Base-by-base conservation (phyloP, 2,888 invertebrate species). In the Diaperis boleti region DNA sequence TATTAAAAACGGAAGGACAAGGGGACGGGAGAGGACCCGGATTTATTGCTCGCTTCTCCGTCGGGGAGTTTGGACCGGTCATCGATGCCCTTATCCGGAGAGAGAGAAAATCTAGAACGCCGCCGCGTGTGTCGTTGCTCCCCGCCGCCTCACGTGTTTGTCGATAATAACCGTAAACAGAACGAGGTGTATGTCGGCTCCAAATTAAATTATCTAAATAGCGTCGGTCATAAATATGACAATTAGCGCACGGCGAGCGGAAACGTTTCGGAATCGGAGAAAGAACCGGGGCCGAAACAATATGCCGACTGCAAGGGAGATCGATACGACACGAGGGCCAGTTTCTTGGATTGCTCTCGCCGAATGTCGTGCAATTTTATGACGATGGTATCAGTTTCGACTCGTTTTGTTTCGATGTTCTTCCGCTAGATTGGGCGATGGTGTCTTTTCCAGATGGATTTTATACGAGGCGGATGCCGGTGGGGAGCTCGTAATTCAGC, bases 151-250 rank as follows among this genome's bases (percentile, higher is more conserved):
- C 31, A n/a, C 35, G 37, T 52, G 52, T 52, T 55, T 55, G 55
- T 44, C 31, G 55, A 55, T 55, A 33, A 42, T 42, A 42, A 33
- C 17, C 44, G 33, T 55, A 55, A 55, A 55, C 44, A 55, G 31
- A 42, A 20, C 55, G 18, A 55, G 42, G 55, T 31, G 55, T 20
- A 42, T 42, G 55, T 3, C 11, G 10, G 44, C 44, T 33, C 20
- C 57, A 61, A 68, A 68, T 68, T 66, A 60, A 68, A 68, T 68
- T 66, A 68, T 64, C 65, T 60, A 64, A 66, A 68, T 66, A 66
- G 64, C 64, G 64, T 31, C 35, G 62, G 57, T 59, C 66, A 45
- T 68, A 68, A 68, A 66, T 68, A 68, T 55, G 65, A 64, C 62
- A 57, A 68, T 68, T 68, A 65, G 41, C 59, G 50, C 54, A 22